These are phyloP conservation scores for Thaleichthys pacificus DNA, from an alignment of 2,797 vertebrate genomes.

Conservation along the genomic window DNA sequence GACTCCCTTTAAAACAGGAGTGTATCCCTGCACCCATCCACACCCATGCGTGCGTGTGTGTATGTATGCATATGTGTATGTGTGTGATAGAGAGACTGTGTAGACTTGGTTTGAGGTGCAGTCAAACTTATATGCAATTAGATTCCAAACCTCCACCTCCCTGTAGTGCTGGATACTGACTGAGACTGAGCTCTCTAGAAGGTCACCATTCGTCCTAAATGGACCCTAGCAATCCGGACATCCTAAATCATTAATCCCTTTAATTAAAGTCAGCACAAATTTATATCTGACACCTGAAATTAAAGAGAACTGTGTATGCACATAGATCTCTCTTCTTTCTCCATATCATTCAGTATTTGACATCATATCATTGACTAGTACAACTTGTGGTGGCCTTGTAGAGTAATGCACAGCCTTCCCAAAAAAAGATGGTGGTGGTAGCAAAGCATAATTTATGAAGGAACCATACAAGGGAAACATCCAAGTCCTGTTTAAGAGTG, in stretches of 20 bases:
- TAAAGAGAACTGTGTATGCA: conserved; percentile 57
- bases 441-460: conserved; percentile 72
- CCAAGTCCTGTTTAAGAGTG: conserved; percentile 64
- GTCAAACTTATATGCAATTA: conserved; percentile 81
- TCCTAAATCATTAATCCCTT: conserved; percentile 70
- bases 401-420: conserved; percentile 69
- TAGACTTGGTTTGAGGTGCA: conserved; percentile 78
- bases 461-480: conserved; percentile 73
- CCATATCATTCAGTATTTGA: conserved; percentile 62
- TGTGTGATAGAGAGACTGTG: conserved; percentile 36
- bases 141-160: conserved; percentile 76
- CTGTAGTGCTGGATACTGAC: conserved; percentile 66
- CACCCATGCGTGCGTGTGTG: conserved; percentile 38
- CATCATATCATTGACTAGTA: conserved; percentile 60
- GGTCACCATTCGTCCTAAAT: conserved; percentile 65
- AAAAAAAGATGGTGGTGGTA: conserved; percentile 68
- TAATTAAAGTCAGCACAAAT: conserved; percentile 61
- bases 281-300: conserved; percentile 61
- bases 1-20: conserved; percentile 75
- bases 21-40: conserved; percentile 66
- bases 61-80: conserved; percentile 58
- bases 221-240: conserved; percentile 61
- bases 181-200: conserved; percentile 68
- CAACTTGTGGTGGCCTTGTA: conserved; percentile 67
- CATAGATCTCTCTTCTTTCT: conserved; percentile 33